phyloP scores from a whole-genome alignment of 2,888 invertebrate genomes.

The Aleiodes leptofemur region DNA sequence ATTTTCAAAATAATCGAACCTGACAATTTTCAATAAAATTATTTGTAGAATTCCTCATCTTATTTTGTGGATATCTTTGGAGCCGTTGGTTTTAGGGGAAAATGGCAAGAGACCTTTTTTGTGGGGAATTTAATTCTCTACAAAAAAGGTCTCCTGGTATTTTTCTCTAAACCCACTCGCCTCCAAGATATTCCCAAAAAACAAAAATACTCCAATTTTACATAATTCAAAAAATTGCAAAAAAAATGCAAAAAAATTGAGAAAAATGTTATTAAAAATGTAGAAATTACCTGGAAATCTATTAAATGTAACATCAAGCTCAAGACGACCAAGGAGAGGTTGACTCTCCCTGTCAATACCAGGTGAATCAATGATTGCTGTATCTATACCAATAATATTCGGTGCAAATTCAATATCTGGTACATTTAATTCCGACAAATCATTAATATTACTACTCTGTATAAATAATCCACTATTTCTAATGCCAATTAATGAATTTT shows the following conservation, averaged over 20 bases:
- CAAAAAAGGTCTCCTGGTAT: no score
- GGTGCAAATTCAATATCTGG: constrained; percentile 87
- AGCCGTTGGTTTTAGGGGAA: no score
- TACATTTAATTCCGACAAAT: constrained; percentile 70
- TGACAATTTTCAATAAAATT: no score
- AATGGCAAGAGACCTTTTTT: no score
- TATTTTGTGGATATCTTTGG: no score
- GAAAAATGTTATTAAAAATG: constrained; percentile 3
- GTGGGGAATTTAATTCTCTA: no score
- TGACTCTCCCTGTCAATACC: constrained; percentile 94
- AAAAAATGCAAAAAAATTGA: background rate
- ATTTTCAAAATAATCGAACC: no score
- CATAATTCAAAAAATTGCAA: background rate
- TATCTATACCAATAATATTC: constrained; percentile 73
- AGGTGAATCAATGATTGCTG: constrained; percentile 87
- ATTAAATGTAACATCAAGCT: constrained; percentile 86
- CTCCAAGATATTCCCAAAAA: no score
- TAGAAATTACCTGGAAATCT: constrained; percentile 86
- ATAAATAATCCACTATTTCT: constrained; percentile 10
- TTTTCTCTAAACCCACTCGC: no score
- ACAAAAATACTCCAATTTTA: no score
- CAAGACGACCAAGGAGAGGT: constrained; percentile 90
- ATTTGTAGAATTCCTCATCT: no score
- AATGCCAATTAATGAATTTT: constrained; percentile 18
- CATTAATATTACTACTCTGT: constrained; percentile 57